Evolutionary conservation across 2,797 vertebrate genomes (phyloP).

Genomic region (Typhlichthys subterraneus): DNA sequence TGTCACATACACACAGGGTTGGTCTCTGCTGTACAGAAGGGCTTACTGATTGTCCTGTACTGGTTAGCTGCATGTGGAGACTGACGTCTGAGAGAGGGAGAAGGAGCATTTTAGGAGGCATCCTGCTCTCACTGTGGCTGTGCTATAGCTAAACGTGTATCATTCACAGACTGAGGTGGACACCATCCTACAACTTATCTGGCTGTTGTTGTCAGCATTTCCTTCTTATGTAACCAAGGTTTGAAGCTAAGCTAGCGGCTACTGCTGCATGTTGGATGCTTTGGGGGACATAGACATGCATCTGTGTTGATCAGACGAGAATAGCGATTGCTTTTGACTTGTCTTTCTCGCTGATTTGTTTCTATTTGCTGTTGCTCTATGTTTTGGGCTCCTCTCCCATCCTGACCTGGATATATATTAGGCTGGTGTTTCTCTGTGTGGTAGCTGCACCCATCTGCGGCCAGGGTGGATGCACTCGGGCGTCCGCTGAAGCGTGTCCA

Average conservation of each 20-base stretch:
- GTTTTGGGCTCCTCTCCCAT: neutral
- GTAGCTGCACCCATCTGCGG: slow-evolving; percentile 12
- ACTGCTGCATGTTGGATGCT: neutral
- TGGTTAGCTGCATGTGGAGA: slow-evolving; percentile 24
- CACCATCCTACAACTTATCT: no score
- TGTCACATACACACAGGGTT: slow-evolving; percentile 5
- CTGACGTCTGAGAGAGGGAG: slow-evolving; percentile 21
- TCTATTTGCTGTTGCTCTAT: neutral
- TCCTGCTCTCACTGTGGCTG: slow-evolving; percentile 34
- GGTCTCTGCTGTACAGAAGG: slow-evolving; percentile 6
- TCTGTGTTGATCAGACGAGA: slow-evolving; percentile 18
- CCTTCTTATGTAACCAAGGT: neutral
- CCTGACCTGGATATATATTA: slow-evolving; percentile 14
- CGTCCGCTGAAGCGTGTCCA: slow-evolving; percentile 33
- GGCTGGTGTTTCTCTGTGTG: slow-evolving; percentile 16
- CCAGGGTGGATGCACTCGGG: slow-evolving; percentile 19
- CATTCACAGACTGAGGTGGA: slow-evolving; percentile 16
- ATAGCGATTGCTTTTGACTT: neutral
- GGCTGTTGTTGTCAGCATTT: neutral
- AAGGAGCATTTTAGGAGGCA: slow-evolving; percentile 47
- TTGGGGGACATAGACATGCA: no score
- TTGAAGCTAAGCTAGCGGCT: slow-evolving; percentile 26
- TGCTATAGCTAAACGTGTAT: neutral
- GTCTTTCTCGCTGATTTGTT: neutral
- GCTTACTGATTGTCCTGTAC: slow-evolving; percentile 40